These are phyloP conservation scores for Penelope pileata DNA, from an alignment of 2,113 vertebrate genomes.

Conservation along the genomic window DNA sequence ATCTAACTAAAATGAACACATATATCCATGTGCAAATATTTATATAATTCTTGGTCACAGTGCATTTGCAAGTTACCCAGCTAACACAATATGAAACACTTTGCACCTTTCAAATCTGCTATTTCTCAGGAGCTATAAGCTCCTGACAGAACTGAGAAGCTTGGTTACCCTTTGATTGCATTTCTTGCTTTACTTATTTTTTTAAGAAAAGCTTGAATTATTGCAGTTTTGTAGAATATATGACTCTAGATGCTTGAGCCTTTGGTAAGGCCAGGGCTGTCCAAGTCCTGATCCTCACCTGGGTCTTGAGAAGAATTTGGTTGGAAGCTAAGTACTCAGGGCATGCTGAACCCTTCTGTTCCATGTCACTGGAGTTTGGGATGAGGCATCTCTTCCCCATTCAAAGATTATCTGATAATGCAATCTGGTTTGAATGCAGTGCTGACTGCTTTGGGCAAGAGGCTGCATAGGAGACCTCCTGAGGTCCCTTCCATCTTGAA, in stretches of 20 bases:
- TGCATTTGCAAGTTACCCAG: neutral
- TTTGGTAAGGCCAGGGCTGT: neutral
- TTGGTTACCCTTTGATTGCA: rapidly evolving
- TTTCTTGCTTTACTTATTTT: rapidly evolving
- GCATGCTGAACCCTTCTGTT: neutral
- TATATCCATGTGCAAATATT: rapidly evolving
- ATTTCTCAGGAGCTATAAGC: too few species aligned
- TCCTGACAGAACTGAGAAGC: neutral
- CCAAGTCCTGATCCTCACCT: neutral
- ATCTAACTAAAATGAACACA: neutral
- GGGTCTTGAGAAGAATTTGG: neutral
- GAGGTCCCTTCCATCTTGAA: neutral
- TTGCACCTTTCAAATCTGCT: neutral
- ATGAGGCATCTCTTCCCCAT: neutral
- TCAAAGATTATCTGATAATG: neutral
- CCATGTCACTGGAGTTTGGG: neutral
- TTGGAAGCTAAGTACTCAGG: neutral
- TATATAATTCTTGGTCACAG: neutral
- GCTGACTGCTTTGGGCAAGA: neutral
- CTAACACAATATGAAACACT: too few species aligned
- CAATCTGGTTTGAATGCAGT: neutral
- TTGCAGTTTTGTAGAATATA: neutral
- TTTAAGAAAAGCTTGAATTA: neutral
- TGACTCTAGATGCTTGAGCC: neutral
- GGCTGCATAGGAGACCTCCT: neutral